Evolutionary conservation across 2,797 vertebrate genomes (phyloP).

Genomic region (Natrix natrix): DNA sequence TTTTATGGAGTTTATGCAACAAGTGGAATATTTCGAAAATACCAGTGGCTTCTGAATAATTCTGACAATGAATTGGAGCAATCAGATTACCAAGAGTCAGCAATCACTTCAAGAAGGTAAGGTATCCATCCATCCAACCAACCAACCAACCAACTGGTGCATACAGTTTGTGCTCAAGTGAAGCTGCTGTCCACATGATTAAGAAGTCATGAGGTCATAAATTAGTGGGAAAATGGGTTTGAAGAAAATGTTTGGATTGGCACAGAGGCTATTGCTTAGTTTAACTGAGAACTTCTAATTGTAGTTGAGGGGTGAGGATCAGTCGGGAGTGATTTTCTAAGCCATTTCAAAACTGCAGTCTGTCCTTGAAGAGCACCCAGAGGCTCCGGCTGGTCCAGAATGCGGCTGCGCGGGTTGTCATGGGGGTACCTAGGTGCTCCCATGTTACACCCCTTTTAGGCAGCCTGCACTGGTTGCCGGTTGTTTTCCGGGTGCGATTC

Average conservation of each 20-base stretch:
- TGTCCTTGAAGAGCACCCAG: too few relatives aligned
- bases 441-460: too few relatives aligned
- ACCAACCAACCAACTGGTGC: not conserved
- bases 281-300: not conserved
- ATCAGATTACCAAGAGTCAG: rapidly evolving
- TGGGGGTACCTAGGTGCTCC: too few relatives aligned
- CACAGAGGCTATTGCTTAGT: not conserved
- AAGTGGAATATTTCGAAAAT: conserved; percentile 75
- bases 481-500: too few relatives aligned
- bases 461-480: too few relatives aligned
- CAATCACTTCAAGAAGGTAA: conserved; percentile 53
- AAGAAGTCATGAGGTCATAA: not conserved
- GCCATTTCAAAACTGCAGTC: not conserved
- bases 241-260: not conserved
- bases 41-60: conserved; percentile 78
- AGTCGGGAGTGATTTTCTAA: not conserved
- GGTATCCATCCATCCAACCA: not conserved
- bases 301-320: not conserved
- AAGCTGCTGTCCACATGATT: not conserved
- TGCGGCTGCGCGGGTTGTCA: too few relatives aligned
- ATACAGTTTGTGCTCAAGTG: not conserved
- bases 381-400: too few relatives aligned
- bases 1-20: conserved; percentile 86
- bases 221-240: not conserved
- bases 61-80: not conserved